Evolutionary conservation across 2,888 invertebrate genomes (phyloP).

Genomic region (Sminthurinus aureus): DNA sequence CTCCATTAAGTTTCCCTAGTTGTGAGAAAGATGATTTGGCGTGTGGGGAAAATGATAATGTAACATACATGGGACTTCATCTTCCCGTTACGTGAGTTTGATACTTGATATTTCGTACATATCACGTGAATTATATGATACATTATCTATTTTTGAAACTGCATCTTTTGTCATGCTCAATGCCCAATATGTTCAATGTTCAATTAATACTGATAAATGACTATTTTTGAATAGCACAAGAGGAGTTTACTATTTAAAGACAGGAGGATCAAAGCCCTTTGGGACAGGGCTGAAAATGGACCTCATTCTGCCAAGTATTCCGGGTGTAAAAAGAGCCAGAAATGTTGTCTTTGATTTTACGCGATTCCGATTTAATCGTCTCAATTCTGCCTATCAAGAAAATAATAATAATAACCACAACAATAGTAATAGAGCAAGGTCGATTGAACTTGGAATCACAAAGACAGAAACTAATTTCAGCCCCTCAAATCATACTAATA

Average conservation of each 20-base stretch:
- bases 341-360: background rate
- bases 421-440: background rate
- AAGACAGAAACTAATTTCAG: slow-evolving; percentile 30
- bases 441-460: background rate
- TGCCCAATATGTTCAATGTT: background rate
- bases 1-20: slow-evolving; percentile 49
- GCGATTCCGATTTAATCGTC: slow-evolving; percentile 8
- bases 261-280: slow-evolving; percentile 22
- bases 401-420: background rate
- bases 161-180: background rate
- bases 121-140: no score
- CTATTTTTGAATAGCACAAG: slow-evolving; percentile 8
- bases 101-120: background rate
- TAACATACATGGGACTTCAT: slow-evolving; percentile 38
- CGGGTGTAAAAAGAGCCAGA: slow-evolving; percentile 27
- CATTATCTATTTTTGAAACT: no score
- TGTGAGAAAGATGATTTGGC: slow-evolving; percentile 31
- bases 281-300: slow-evolving; percentile 30
- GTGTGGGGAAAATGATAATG: background rate
- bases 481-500: slow-evolving; percentile 32
- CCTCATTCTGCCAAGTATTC: slow-evolving; percentile 24
- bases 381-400: background rate
- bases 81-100: slow-evolving; percentile 22
- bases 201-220: background rate
- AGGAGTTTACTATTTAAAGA: slow-evolving; percentile 32